A percentile compares a stretch with the other conserved stretches of the same genome.
phyloP scores from a whole-genome alignment of 2,113 vertebrate species.

The Psittacus erithacus region DNA sequence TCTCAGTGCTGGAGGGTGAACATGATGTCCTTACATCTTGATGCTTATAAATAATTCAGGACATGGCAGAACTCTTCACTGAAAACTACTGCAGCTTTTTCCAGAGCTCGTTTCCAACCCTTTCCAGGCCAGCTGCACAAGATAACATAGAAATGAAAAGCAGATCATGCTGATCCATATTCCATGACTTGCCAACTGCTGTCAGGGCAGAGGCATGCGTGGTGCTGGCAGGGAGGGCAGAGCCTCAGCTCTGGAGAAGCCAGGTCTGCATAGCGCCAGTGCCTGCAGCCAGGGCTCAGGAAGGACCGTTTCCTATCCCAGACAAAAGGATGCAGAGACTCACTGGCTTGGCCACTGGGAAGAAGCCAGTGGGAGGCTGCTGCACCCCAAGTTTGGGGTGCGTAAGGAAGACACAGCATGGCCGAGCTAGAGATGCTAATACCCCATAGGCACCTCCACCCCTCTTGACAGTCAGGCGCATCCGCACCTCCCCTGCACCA shows the following conservation, averaged over 20 bases:
- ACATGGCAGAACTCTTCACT: not conserved
- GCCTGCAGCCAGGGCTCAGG: not conserved
- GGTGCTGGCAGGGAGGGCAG: not conserved
- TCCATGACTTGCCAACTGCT: not conserved
- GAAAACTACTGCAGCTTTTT: not conserved
- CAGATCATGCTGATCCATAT: not conserved
- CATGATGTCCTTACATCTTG: not conserved
- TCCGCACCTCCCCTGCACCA: not conserved
- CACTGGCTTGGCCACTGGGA: not conserved
- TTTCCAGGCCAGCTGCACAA: not conserved
- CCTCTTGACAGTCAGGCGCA: fast-evolving
- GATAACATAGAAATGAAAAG: not conserved
- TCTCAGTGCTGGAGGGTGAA: not conserved
- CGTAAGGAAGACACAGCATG: not conserved
- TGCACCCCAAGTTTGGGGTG: not conserved
- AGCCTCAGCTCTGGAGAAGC: not conserved
- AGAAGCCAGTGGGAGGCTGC: not conserved
- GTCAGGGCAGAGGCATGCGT: fast-evolving
- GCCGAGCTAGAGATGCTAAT: not conserved
- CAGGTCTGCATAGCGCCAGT: not conserved
- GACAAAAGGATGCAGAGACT: not conserved
- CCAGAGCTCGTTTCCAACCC: not conserved
- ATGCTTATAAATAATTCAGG: not conserved
- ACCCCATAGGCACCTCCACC: not conserved
- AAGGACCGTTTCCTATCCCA: not conserved